Conservation (phyloP, 2,888 invertebrate genomes). For the Creontiades dilutus region DNA sequence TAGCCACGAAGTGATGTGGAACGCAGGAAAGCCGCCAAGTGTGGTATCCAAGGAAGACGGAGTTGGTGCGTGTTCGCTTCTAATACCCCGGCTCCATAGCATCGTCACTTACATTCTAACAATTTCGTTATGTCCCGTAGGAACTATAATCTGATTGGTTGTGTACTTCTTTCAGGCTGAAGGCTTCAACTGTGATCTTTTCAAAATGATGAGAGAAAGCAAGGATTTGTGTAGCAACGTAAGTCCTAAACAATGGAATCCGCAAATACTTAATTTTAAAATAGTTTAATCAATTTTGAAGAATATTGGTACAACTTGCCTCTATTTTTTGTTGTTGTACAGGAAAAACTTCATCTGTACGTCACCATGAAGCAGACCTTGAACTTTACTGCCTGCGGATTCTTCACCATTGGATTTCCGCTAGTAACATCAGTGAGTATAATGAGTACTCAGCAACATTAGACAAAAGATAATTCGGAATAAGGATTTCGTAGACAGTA, state of each 20-base stretch:
- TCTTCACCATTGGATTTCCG: constrained; percentile 67
- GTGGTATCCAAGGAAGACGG: no score
- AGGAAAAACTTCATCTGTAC: constrained; percentile 69
- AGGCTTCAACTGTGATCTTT: constrained; percentile 66
- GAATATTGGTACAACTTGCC: neutral
- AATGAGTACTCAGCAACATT: neutral
- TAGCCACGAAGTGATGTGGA: no score
- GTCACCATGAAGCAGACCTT: constrained; percentile 69
- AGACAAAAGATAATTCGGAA: no score
- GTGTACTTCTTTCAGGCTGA: constrained; percentile 61
- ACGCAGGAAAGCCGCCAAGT: no score
- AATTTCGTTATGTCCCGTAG: no score
- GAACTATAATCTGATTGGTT: no score
- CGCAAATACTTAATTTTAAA: neutral
- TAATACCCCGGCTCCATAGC: no score
- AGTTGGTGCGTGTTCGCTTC: no score
- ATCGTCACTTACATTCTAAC: no score
- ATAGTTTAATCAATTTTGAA: neutral
- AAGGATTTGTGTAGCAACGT: constrained; percentile 68
- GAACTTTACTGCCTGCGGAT: constrained; percentile 68
- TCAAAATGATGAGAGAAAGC: constrained; percentile 71
- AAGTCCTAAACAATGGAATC: neutral
- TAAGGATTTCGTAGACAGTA: no score
- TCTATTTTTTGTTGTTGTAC: neutral
- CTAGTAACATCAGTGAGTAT: constrained; percentile 67